Conservation (phyloP, 2,113 vertebrate genomes). For the Tragulus kanchil region DNA sequence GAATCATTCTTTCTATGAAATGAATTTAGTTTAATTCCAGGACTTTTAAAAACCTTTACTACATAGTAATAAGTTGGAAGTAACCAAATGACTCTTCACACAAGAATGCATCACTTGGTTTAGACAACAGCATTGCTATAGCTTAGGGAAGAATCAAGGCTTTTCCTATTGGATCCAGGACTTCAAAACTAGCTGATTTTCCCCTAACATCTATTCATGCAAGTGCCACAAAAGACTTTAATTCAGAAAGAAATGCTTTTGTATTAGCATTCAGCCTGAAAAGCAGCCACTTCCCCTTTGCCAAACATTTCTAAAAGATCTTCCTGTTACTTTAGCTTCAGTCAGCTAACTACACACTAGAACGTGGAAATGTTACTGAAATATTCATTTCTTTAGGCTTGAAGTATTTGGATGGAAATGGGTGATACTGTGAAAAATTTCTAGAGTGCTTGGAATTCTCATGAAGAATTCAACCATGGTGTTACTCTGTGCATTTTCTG, state of each 20-base stretch:
- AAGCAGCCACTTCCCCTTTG: neutral
- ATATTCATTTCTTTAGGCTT: neutral
- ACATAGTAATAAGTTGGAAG: conserved; percentile 21
- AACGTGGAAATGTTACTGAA: neutral
- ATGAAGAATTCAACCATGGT: neutral
- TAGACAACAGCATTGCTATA: neutral
- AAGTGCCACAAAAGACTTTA: neutral
- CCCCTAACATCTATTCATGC: neutral
- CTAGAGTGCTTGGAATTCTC: neutral
- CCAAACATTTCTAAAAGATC: neutral
- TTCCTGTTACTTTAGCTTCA: neutral
- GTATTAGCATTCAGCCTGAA: neutral
- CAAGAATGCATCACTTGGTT: neutral
- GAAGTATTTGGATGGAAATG: conserved; percentile 4
- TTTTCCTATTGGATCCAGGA: neutral
- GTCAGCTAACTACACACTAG: neutral
- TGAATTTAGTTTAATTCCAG: neutral
- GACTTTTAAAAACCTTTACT: neutral
- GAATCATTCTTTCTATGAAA: neutral
- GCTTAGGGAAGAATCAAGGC: neutral
- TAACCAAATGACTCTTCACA: conserved; percentile 1
- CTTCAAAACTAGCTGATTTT: conserved; percentile 19
- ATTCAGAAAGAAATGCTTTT: neutral
- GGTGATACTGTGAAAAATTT: conserved; percentile 37
- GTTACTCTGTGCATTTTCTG: neutral